Base-by-base conservation (phyloP, 2,888 invertebrate genomes). In the Acanthoscelides obtectus region DNA sequence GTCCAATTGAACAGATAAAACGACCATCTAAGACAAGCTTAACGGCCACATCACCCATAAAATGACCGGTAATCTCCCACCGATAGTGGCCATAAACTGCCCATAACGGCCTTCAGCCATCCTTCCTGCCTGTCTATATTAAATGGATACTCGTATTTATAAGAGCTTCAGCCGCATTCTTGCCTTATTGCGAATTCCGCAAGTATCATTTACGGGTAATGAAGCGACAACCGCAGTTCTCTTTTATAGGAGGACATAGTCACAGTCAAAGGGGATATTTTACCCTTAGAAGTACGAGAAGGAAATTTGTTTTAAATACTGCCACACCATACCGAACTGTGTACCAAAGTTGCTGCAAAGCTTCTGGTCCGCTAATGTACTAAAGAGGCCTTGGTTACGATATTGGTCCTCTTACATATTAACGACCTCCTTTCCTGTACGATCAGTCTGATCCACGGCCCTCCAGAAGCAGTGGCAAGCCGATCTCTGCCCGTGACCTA, bases 111-210 rank as follows among this genome's bases (percentile, higher is more conserved):
- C 70, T 70, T 71, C 73, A 45, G 68, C 71, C 70, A 12, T 6
- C 45, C 45, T 12, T 4, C 45, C 45, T 12, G 45, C 45, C 76
- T 74, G 72, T 79, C 79, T 81, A 83, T 83, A 84, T 84, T 84
- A 84, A 84, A 84, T 81, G 80, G 84, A 84, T 84, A 85, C 84
- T 85, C 83, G 82, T 83, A 84, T 83, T 83, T 84, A 82, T 82
- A 83, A 82, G 81, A 79, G 80, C 77, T 77, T 78, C 75, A 76
- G 78, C 68, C 81, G 81, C 86, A 86, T 86, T 86, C 85, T 83
- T 80, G 79, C 80, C 83, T 86, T 86, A 86, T 86, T 86, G 85
- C 86, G 83, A 84, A 85, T 86, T 86, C 85, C 85, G 76, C 84
- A 85, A 86, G 85, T 85, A 85, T 85, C 84, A 82, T 83, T 83